Evolutionary conservation across 2,888 invertebrate genomes (phyloP), one percentile per base, ranked within the genome.

Genomic region (Isoperla grammatica): DNA sequence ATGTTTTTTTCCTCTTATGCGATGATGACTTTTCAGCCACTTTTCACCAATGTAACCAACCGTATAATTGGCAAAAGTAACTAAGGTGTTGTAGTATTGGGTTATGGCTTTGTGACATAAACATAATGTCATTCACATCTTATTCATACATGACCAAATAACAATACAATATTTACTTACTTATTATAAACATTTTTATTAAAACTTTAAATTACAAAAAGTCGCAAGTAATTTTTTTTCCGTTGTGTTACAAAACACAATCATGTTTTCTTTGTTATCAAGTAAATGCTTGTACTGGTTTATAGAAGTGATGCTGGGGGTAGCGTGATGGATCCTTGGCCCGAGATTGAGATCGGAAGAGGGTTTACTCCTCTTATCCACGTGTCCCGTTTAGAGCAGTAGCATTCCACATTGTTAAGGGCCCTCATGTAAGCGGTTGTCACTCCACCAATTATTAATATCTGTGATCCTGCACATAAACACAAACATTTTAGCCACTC

Each of bases 351-450:
- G n/a, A 78, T 75, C 0, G 86, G 86, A 23, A 87, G 72, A 3
- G 78, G 74, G 1, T 82, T 78, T 17, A 86, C 78, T 2, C 84
- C 83, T 61, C 81, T 76, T 62, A 84, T 79, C 83, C 83, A 84
- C 9, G 79, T 69, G 23, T 65, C 78, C 59, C 82, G 76, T 69
- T 81, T 79, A 65, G 80, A 81, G 69, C 83, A 85, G 67, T 78
- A 86, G 46, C 84, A 84, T 70, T 87, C 87, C 23, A 84, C 83
- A 66, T 80, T 83, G 69, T 78, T 82, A 17, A 87, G 71, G 0
- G 85, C 81, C 46, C 81, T 77, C 81, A 81, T 82, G 70, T 82
- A 81, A 61, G 80, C 78, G 0, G 85, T 84, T 1, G 83, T 85
- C 8, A 84, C 81, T 22, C 85, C 86, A 49, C 85, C 85, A 57